Base-by-base conservation (phyloP, 2,113 vertebrate species). In the Mastomys natalensis region DNA sequence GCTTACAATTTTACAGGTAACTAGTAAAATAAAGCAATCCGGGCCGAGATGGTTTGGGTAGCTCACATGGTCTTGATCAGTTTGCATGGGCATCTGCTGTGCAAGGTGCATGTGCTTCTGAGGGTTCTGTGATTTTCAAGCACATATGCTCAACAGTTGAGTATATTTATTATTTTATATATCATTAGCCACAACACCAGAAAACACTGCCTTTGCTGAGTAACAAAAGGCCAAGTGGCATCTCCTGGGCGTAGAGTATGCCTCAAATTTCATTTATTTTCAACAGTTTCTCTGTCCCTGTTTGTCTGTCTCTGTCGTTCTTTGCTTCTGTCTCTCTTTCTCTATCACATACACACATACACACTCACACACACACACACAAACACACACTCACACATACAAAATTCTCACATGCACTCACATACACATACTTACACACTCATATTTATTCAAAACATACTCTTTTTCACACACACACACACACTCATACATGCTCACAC, bases 141-240 rank as follows among this genome's bases (percentile, higher is more conserved):
- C 37, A 73, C 45, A 74, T 13, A 1, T 68, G 40, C 2, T 62
- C 62, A 68, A 24, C 22, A 11, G 76, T 85, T 12, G 0, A 15
- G 34, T 43, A 19, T 73, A 43, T 40, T 58, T 88, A 73, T 40
- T 68, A 60, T 73, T 76, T 24, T 74, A 55, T 26, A 43, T 53
- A 37, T 19, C 29, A 26, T 55, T 70, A 53, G n/a, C 17, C 31
- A 87, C 13, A 29, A 29, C 48, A n/a, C 51, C 22, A 88, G 76
- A 29, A 84, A 95, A 55, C 48, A 45, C 31, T 89, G 31, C 37
- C 53, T 85, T 78, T 95, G 78, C 31, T 73, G 87, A 91, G 82
- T 11, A 78, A n/a, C 60, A 84, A 51, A 88, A 62, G 31, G 34
- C 24, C n/a, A 24, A 43, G 19, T 43, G 62, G 34, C 60, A 58